A percentile compares a stretch with the other conserved stretches of the same genome.
Evolutionary conservation across 2,797 vertebrate genomes (phyloP).

Genomic region (Syndactyla subalaris): DNA sequence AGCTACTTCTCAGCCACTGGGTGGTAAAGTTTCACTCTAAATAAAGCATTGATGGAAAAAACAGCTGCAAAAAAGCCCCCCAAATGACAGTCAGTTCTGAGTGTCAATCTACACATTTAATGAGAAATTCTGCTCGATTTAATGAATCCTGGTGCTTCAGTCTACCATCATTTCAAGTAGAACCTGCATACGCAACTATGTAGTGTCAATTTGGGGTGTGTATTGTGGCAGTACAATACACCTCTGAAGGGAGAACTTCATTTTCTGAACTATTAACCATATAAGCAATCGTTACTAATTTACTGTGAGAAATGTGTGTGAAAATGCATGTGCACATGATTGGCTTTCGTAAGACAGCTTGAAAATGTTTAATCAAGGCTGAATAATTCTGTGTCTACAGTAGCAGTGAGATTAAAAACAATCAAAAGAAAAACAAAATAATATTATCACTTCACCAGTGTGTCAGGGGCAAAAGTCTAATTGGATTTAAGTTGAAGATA

Average conservation of each 20-base stretch:
- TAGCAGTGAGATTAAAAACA: conserved; percentile 20
- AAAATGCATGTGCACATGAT: not conserved
- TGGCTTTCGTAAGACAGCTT: conserved; percentile 13
- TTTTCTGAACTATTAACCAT: conserved; percentile 55
- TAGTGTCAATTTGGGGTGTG: conserved; percentile 53
- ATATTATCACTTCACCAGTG: not conserved
- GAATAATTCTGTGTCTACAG: conserved; percentile 20
- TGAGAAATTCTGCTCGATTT: conserved; percentile 75
- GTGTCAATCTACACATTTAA: conserved; percentile 79
- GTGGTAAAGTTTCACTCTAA: conserved; percentile 50
- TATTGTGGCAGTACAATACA: conserved; percentile 6
- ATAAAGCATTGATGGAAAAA: conserved; percentile 47
- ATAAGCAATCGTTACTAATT: conserved; percentile 65
- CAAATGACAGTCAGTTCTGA: conserved; percentile 68
- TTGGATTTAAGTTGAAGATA: conserved; percentile 7
- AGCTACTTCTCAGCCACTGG: not conserved
- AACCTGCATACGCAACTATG: conserved; percentile 40
- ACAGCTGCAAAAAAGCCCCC: conserved; percentile 37
- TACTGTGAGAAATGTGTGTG: conserved; percentile 25
- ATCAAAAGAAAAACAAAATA: not conserved
- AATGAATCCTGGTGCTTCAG: conserved; percentile 71
- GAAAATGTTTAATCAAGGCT: conserved; percentile 51
- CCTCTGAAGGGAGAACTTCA: conserved; percentile 39
- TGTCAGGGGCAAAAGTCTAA: conserved; percentile 33
- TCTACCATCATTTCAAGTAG: conserved; percentile 60